phyloP scores from a whole-genome alignment of 2,888 invertebrate genomes.

The Pomacea canaliculata region DNA sequence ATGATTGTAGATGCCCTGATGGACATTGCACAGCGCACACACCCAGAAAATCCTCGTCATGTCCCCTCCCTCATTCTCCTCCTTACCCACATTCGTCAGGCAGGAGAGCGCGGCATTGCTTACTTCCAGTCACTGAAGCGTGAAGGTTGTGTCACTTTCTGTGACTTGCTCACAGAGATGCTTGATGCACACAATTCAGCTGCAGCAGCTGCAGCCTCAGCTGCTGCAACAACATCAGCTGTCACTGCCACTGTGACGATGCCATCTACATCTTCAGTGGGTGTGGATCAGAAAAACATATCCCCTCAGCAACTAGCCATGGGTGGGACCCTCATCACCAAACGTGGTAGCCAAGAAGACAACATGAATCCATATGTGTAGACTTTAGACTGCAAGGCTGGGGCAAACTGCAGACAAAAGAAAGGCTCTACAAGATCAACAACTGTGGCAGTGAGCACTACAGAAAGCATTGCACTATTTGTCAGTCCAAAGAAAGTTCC shows the following conservation, averaged over 20 bases:
- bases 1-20: slow-evolving; percentile 55
- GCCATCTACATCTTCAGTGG: slow-evolving; percentile 24
- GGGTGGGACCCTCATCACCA: slow-evolving; percentile 2
- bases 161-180: slow-evolving; percentile 62
- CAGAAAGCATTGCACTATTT: too few species aligned
- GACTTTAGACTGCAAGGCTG: not conserved
- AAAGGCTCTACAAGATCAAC: too few species aligned
- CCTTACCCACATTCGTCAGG: slow-evolving; percentile 61
- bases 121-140: slow-evolving; percentile 59
- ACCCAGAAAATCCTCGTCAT: slow-evolving; percentile 54
- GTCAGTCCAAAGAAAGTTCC: too few species aligned
- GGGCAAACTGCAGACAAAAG: too few species aligned
- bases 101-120: slow-evolving; percentile 56
- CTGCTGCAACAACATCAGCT: slow-evolving; percentile 16
- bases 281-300: slow-evolving; percentile 6
- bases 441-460: too few species aligned
- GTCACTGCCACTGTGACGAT: not conserved
- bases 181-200: slow-evolving; percentile 52
- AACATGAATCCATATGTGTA: slow-evolving; percentile 6
- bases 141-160: slow-evolving; percentile 57
- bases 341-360: not conserved
- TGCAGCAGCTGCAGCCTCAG: slow-evolving; percentile 5
- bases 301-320: slow-evolving; percentile 3
- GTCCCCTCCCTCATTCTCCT: slow-evolving; percentile 57
- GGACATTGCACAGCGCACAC: slow-evolving; percentile 58